Evolutionary conservation across 2,113 vertebrate species (phyloP), one percentile per base, ranked within the genome.

Genomic region (Mugil cephalus): DNA sequence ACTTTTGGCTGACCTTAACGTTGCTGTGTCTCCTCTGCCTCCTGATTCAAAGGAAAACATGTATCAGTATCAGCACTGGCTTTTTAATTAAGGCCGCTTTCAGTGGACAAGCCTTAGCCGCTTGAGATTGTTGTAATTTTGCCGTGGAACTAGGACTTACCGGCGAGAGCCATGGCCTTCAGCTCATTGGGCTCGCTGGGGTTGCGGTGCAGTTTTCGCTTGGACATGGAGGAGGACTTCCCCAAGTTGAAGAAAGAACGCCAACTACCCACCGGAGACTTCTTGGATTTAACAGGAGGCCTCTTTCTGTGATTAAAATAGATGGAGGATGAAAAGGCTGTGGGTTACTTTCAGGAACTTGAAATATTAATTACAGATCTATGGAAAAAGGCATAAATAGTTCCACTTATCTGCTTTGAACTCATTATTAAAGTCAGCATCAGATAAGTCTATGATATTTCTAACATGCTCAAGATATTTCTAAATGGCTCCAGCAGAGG

Each of bases 181-280:
- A 99, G 96, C 74, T 99, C 97, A 0, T 93, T 96, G 36, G 97
- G 97, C 85, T 99, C 98, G 1, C 98, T 99, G 81, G 97, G 97
- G 30, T 99, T 99, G n/a, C 97, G 96, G 59, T 97, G 96, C 2
- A 99, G 76, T 80, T 99, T 98, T 38, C 97, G 95, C 42, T 99
- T 99, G 77, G 97, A 96, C 70, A 98, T 93, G 0, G 97, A 96
- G 0, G 95, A 95, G 11, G 97, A 97, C 60, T 98, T 99, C 1
- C 97, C 97, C 80, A 99, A 83, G 92, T 96, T 98, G 87, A 99
- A 99, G 91, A 99, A 99, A 36, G 98, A 99, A 21, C 98, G 95
- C 98, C 98, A 99, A 40, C 96, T 99, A 48, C 98, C 97, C 19
- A 98, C 97, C 0, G 98, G 98, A 10, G 98, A 99, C 7, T 99